Conservation (phyloP, 2,888 invertebrate species). For the Lycocerus yunnanus region DNA sequence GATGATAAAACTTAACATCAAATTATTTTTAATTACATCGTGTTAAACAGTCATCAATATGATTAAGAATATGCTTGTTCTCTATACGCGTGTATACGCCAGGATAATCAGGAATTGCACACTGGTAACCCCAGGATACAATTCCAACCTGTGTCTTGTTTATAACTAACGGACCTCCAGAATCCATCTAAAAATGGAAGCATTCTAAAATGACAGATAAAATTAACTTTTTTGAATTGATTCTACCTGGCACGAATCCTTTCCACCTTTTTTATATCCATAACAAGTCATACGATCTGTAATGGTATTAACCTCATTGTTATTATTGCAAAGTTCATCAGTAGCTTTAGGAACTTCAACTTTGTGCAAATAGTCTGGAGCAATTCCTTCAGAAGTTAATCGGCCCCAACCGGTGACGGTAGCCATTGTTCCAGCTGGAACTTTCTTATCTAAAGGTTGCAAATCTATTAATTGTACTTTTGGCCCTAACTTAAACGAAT, state of each 20-base stretch:
- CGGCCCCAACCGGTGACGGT: slow-evolving; percentile 8
- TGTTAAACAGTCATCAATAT: background rate
- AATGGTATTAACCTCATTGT: background rate
- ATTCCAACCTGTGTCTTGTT: background rate
- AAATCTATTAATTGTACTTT: background rate
- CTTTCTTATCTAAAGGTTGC: background rate
- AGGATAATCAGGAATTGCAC: background rate
- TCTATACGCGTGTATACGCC: background rate
- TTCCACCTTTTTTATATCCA: slow-evolving; percentile 5
- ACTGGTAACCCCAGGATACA: background rate
- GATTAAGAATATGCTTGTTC: background rate
- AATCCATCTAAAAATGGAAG: background rate
- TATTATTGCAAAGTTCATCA: background rate
- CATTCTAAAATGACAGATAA: background rate
- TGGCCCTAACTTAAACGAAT: background rate
- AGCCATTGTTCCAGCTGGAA: background rate
- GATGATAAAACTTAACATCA: too few relatives aligned
- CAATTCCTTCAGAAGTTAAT: background rate
- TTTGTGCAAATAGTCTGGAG: background rate
- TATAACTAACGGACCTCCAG: background rate
- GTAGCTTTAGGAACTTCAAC: background rate
- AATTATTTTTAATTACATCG: too few relatives aligned
- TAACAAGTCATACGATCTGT: slow-evolving; percentile 20
- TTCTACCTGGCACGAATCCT: slow-evolving; percentile 12
- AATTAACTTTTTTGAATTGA: too few relatives aligned